Percentiles rank a stretch among this genome's conserved stretches.
phyloP scores from a whole-genome alignment of 2,113 vertebrate genomes.

The Pleuronectes platessa region DNA sequence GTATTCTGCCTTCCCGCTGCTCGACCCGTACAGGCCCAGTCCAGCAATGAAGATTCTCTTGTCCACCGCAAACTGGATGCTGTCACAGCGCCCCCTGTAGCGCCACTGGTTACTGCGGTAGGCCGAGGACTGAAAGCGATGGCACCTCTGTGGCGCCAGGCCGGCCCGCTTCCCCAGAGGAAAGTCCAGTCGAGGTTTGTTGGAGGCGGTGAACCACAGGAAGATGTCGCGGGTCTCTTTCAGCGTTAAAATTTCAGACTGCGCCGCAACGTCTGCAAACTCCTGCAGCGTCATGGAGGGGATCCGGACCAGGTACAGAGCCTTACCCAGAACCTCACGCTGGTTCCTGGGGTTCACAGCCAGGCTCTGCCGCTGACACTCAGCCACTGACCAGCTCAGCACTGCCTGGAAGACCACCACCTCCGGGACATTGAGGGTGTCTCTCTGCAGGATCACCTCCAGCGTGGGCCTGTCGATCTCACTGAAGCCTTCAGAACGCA shows the following conservation, averaged over 20 bases:
- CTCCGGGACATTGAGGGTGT: conserved; percentile 92
- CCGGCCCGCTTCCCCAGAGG: conserved; percentile 87
- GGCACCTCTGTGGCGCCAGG: conserved; percentile 89
- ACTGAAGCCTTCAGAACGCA: conserved; percentile 92
- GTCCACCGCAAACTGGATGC: conserved; percentile 96
- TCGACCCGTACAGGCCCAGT: conserved; percentile 92
- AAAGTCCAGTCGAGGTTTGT: conserved; percentile 91
- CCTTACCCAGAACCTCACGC: conserved; percentile 88
- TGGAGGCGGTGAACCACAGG: conserved; percentile 93
- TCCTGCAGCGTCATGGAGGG: conserved; percentile 94
- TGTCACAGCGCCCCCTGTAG: conserved; percentile 94
- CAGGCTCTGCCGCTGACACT: conserved; percentile 90
- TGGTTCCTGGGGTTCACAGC: conserved; percentile 85
- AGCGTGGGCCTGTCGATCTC: conserved; percentile 92
- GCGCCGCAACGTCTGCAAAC: conserved; percentile 92
- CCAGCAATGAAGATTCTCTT: conserved; percentile 93
- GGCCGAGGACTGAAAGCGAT: conserved; percentile 92
- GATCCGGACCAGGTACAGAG: conserved; percentile 90
- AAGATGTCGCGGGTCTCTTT: conserved; percentile 92
- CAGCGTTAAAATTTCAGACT: conserved; percentile 90
- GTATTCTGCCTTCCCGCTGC: conserved; percentile 92
- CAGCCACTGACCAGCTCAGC: conserved; percentile 90
- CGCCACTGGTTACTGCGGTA: conserved; percentile 98
- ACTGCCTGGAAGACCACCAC: conserved; percentile 90
- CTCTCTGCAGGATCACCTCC: conserved; percentile 91